Evolutionary conservation across 2,888 invertebrate species (phyloP), one percentile per base, ranked within the genome.

Genomic region (Diarsia brunnea): DNA sequence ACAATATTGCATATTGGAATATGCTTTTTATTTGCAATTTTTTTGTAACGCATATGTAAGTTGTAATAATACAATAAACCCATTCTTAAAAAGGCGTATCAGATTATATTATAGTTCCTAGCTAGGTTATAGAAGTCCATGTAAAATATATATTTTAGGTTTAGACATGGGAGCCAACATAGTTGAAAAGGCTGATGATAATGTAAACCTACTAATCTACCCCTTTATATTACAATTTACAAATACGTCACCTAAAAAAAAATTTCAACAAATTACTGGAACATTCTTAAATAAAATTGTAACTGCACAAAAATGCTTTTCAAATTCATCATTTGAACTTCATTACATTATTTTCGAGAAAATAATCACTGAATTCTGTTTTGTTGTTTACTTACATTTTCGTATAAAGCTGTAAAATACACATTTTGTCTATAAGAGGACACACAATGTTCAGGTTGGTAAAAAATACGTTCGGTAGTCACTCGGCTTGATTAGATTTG

Each of bases 331-430:
- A 65, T 73, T 72, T 78, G 88, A 87, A 87, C 67, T 87, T 87
- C 88, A 88, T 83, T 65, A 79, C 24, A 88, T 88, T 87, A 87
- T 87, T 87, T 87, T 84, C 73, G 76, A 67, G 78, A 84, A 87
- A 87, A 87, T 87, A 87, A 87, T 75, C 78, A 87, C 83, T 88
- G 88, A 87, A 87, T 84, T 88, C 88, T 81, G 43, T 65, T 63
- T 51, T 71, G 53, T 47, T 70, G 58, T 45, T 69, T 8, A 60
- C 12, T 58, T 43, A 55, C 51, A 76, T 49, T 71, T 65, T 68
- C n/a, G n/a, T 58, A 63, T n/a, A n/a, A 63, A 43, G 0, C 63
- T 14, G n/a, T 43, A n/a, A 8, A n/a, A 63, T 24, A 63, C 43
- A 43, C 14, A 11, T n/a, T 1, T n/a, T 14, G 43, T 43, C 63